These are phyloP conservation scores for Cryptocheilus praepositus DNA, from an alignment of 2,888 invertebrate species.

Conservation along the genomic window DNA sequence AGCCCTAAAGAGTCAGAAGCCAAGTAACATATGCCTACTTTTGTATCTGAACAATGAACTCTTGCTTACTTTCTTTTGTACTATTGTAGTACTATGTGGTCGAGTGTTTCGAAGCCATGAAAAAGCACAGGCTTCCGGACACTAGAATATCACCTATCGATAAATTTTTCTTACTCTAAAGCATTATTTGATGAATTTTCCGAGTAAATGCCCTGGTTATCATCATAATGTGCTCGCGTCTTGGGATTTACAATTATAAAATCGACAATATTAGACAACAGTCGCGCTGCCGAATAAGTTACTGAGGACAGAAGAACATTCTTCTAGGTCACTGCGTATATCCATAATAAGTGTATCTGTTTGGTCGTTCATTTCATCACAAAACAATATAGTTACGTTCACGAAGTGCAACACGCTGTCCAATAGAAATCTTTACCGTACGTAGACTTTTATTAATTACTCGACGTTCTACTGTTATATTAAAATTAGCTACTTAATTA, in stretches of 20 bases:
- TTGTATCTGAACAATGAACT: slow-evolving; percentile 35
- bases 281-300: background rate
- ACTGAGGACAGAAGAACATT: no score
- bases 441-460: no score
- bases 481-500: slow-evolving; percentile 17
- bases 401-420: no score
- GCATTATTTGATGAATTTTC: slow-evolving; percentile 30
- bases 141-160: slow-evolving; percentile 30
- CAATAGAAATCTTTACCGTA: no score
- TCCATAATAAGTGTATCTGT: no score
- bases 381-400: background rate
- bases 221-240: slow-evolving; percentile 19
- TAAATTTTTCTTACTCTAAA: slow-evolving; percentile 26
- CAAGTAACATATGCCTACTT: slow-evolving; percentile 61
- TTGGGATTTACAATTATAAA: slow-evolving; percentile 16
- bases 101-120: slow-evolving; percentile 32
- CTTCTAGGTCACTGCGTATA: no score
- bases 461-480: background rate
- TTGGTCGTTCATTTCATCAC: background rate
- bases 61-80: slow-evolving; percentile 46
- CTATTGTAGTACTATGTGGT: slow-evolving; percentile 34
- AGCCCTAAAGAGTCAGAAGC: slow-evolving; percentile 53
- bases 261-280: slow-evolving; percentile 17
- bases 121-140: slow-evolving; percentile 26
- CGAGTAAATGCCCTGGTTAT: slow-evolving; percentile 17